A percentile compares a stretch with the other conserved stretches of the same genome.
Conservation (phyloP, 2,888 invertebrate genomes). For the Tetragonula carbonaria region DNA sequence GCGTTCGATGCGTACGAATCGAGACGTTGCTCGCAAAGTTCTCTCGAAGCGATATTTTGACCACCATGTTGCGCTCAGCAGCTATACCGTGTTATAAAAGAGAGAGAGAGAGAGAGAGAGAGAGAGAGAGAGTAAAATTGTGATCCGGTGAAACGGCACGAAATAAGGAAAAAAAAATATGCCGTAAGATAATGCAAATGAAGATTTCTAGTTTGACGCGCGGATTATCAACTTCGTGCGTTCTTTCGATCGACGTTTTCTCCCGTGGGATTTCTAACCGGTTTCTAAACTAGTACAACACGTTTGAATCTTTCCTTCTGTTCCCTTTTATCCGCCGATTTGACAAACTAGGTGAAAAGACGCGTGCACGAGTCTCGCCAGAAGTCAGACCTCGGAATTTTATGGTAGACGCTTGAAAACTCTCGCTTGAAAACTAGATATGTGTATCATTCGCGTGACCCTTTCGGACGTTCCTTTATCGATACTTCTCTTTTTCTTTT, state of each 20-base stretch:
- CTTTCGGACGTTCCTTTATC: neutral
- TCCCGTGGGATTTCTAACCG: constrained; percentile 70
- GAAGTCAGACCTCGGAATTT: neutral
- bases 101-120: neutral
- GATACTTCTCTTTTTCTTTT: too few species aligned
- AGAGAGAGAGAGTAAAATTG: constrained; percentile 1
- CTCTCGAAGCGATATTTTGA: neutral
- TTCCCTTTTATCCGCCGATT: constrained; percentile 49
- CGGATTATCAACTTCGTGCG: constrained; percentile 25
- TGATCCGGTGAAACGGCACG: neutral
- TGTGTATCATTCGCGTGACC: neutral
- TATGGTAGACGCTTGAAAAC: neutral
- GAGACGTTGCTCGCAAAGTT: neutral
- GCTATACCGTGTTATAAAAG: neutral
- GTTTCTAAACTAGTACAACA: constrained; percentile 66
- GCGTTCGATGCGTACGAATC: constrained; percentile 6
- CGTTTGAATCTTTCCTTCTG: constrained; percentile 65
- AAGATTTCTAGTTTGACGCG: constrained; percentile 53
- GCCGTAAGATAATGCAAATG: constrained; percentile 43
- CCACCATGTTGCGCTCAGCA: neutral
- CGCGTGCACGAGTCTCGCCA: neutral
- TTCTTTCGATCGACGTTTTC: constrained; percentile 58
- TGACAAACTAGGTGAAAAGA: constrained; percentile 42
- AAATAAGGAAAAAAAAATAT: constrained; percentile 15
- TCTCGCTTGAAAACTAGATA: neutral